These are phyloP conservation scores for Lynx canadensis DNA, from an alignment of 2,113 vertebrate genomes.

Conservation along the genomic window DNA sequence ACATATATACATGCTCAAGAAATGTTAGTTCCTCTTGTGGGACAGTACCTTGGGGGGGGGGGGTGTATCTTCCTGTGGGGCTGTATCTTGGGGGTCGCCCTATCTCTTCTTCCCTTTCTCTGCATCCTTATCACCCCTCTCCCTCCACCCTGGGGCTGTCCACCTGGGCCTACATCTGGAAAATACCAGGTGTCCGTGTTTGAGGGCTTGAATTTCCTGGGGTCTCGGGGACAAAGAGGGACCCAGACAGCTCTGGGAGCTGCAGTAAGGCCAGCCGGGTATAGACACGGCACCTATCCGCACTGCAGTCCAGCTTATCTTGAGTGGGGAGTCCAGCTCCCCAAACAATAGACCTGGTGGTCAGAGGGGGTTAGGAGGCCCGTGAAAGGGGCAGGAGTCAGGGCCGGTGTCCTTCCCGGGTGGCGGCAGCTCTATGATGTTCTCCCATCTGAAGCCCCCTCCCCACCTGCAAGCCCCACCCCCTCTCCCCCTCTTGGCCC, in stretches of 20 bases:
- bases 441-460: neutral
- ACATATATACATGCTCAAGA: fast-evolving
- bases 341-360: neutral
- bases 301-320: neutral
- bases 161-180: neutral
- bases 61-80: neutral
- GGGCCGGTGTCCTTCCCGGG: neutral
- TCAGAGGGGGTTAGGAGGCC: neutral
- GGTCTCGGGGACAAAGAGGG: neutral
- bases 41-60: neutral
- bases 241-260: neutral
- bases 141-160: neutral
- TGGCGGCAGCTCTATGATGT: neutral
- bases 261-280: fast-evolving
- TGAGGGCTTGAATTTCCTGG: neutral
- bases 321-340: neutral
- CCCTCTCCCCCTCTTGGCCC: neutral
- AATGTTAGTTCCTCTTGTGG: neutral
- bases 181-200: neutral
- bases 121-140: neutral
- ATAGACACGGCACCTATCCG: neutral
- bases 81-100: neutral
- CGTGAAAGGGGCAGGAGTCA: neutral
- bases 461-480: neutral
- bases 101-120: neutral